Conservation (phyloP, 2,888 invertebrate genomes). For the Drosophila borborema region DNA sequence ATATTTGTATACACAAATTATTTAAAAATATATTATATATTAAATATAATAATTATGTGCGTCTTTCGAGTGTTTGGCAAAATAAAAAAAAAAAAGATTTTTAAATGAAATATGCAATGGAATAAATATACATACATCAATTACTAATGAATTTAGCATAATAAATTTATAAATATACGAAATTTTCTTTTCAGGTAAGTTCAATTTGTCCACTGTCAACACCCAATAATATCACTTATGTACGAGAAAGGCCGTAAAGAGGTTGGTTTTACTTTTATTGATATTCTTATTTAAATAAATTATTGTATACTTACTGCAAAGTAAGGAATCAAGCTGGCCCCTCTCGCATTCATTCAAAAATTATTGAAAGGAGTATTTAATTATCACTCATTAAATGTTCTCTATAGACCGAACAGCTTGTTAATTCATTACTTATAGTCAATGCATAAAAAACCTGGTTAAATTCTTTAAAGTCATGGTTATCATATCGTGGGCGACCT, state of each 20-base stretch:
- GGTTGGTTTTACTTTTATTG: background rate
- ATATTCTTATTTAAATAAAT: background rate
- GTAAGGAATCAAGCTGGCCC: background rate
- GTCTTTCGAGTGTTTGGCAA: too few relatives aligned
- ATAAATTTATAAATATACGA: background rate
- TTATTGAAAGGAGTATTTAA: too few relatives aligned
- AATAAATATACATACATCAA: too few relatives aligned
- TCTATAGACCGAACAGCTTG: background rate
- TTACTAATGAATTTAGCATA: background rate
- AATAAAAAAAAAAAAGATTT: too few relatives aligned
- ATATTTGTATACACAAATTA: too few relatives aligned
- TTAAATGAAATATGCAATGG: too few relatives aligned
- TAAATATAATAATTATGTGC: too few relatives aligned
- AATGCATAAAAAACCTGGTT: background rate
- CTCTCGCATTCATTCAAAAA: too few relatives aligned
- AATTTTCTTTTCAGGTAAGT: slow-evolving; percentile 45
- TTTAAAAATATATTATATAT: too few relatives aligned
- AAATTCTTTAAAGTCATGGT: background rate
- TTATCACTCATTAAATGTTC: too few relatives aligned
- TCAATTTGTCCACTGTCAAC: background rate
- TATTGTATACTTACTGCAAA: background rate
- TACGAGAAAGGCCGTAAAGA: background rate
- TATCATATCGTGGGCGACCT: background rate
- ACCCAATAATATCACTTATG: background rate
- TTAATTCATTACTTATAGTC: background rate